Evolutionary conservation across 2,797 vertebrate species (phyloP), one percentile per base, ranked within the genome.

Genomic region (Gobio occitaniae): DNA sequence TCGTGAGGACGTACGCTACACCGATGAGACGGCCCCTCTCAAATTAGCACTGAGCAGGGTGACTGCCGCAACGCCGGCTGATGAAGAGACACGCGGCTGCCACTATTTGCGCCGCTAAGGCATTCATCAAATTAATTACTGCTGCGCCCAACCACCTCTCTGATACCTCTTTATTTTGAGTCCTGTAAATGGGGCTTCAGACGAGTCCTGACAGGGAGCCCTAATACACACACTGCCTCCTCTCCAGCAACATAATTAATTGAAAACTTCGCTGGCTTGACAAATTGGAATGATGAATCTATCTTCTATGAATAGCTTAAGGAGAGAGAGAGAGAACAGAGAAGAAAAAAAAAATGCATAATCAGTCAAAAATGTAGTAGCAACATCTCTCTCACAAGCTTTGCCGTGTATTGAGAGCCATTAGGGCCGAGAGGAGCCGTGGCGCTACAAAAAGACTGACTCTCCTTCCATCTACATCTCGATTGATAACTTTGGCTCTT

Each of bases 261-360:
- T 97, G 97, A 98, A 96, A 98, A 97, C 97, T 95, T 96, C 94
- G 95, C 96, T 95, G 96, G 95, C 96, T 98, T 99, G 98, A 99
- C 98, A 99, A 99, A 99, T 99, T 99, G 97, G 97, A 97, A 98
- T 99, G 98, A 99, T 99, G 97, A 98, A 99, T 99, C 97, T 98
- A 97, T 97, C 97, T 95, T 94, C 97, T 97, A 98, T 98, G 97
- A 98, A 98, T 97, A 97, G 96, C 95, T 95, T 94, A 95, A 93
- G 92, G 78, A 82, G 82, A 76, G 76, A 83, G 25, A 25, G 94
- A 91, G 92, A 86, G 82, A 93, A 69, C 90, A 91, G 82, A 84
- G 92, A 84, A 52, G 82, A 75, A 93, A 94, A 63, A 95, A 97
- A 95, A 97, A 97, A 98, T 97, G 97, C 97, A 98, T 99, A 99